Evolutionary conservation across 2,888 invertebrate genomes (phyloP), one percentile per base, ranked within the genome.

Genomic region (Altica lythri): DNA sequence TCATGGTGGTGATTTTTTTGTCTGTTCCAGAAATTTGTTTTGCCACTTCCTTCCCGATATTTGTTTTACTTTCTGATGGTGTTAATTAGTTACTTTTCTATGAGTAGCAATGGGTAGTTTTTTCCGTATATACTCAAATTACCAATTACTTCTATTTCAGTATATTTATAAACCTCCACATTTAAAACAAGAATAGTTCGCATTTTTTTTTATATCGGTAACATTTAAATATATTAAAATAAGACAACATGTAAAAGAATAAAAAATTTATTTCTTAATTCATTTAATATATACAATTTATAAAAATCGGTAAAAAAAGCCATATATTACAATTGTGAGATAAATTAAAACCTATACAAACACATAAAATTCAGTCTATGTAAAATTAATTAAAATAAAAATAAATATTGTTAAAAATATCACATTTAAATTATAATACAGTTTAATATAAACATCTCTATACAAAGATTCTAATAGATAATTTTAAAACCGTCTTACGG

Each of bases 301-400:
- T 48, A 48, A 48, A 48, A 48, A 38, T 38, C 38, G 48, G 38
- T 38, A 48, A 38, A 45, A 38, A 48, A 48, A 48, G 48, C 48
- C 38, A 38, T 48, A 48, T 48, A 48, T 30, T 48, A 48, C 48
- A 48, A 34, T 18, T 19, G 48, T 48, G 48, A 48, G 38, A 48
- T 48, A 48, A 48, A 48, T 48, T 48, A 48, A 48, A 48, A 48
- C 48, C 29, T 48, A 38, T 48, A 48, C n/a, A 48, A 48, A 48
- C 38, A 48, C 48, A 48, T 48, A 48, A 48, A 47, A 48, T 48
- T 48, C 48, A 48, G 48, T 48, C 48, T 48, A 38, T 48, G 38
- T 48, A 48, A 48, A 48, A 37, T 16, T 34, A 46, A 43, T 6
- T 6, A 25, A 43, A 43, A 34, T 35, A 47, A 40, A 22, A 46